Evolutionary conservation across 2,888 invertebrate genomes (phyloP), one percentile per base, ranked within the genome.

Genomic region (Coelogynopora nodosa): DNA sequence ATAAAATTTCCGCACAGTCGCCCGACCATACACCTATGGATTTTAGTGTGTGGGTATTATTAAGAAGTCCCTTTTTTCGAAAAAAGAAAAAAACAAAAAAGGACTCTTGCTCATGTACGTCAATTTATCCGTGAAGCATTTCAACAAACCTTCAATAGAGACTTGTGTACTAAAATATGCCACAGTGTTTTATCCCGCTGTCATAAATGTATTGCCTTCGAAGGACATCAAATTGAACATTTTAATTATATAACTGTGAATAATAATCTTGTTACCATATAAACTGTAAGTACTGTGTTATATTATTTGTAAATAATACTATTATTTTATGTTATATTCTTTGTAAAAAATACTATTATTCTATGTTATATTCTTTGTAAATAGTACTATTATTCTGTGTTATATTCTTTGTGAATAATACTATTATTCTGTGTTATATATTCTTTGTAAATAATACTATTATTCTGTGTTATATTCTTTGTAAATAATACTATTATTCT

Each of bases 121-220:
- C 82, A 82, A 30, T 30, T 82, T 82, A 82, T 30, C 31, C 82
- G 31, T 5, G 82, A 82, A 82, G 82, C 31, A 30, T 82, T 82
- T 82, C 30, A 82, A 82, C 5, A 82, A n/a, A n/a, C n/a, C 28
- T 82, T 82, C 31, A 30, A 82, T 82, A 23, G 27, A 82, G 82
- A 82, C 2, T 82, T 82, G 31, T 82, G 82, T 82, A 82, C 82
- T 27, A 82, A 82, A 5, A 82, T 82, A 2, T 82, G 82, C 31
- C 82, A 29, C 31, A 30, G 82, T 82, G 82, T 82, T 5, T 29
- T 82, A 30, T 82, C 82, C 28, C 82, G 29, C 26, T 2, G 2
- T 13, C 49, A 49, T 49, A 18, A 49, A 49, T 49, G 49, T 49
- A 13, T 49, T 5, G 5, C 49, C 49, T 13, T 13, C 18, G 49